Conservation (phyloP, 2,113 vertebrate species). For the Sylvia atricapilla region DNA sequence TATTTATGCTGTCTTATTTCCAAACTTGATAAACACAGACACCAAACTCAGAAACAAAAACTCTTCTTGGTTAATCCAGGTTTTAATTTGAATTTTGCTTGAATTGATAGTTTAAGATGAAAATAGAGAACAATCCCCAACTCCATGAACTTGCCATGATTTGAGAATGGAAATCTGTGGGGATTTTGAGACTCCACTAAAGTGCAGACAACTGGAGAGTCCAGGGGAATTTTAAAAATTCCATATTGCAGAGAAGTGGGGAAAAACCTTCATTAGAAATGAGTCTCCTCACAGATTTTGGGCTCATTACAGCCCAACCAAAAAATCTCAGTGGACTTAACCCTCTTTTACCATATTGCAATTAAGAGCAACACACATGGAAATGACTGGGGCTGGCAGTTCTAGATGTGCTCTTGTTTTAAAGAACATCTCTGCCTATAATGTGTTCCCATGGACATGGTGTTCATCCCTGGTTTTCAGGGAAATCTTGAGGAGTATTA, state of each 20-base stretch:
- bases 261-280: neutral
- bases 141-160: neutral
- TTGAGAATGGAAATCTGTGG: neutral
- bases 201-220: neutral
- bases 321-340: neutral
- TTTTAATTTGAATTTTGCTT: neutral
- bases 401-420: neutral
- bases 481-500: neutral
- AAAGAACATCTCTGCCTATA: neutral
- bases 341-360: neutral
- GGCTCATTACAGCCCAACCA: neutral
- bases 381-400: neutral
- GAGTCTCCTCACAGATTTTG: neutral
- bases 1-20: constrained; percentile 36
- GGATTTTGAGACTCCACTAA: neutral
- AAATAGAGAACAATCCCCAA: neutral
- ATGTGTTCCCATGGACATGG: fast-evolving
- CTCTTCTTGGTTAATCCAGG: neutral
- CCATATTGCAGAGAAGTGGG: neutral
- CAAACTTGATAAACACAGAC: constrained; percentile 9
- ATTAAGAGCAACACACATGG: neutral
- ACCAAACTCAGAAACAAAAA: neutral
- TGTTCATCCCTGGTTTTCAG: neutral
- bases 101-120: neutral
- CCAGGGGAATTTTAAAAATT: neutral